Percentiles rank a stretch among this genome's conserved stretches.
phyloP scores from a whole-genome alignment of 2,797 vertebrate species.

The Anguilla obscura region DNA sequence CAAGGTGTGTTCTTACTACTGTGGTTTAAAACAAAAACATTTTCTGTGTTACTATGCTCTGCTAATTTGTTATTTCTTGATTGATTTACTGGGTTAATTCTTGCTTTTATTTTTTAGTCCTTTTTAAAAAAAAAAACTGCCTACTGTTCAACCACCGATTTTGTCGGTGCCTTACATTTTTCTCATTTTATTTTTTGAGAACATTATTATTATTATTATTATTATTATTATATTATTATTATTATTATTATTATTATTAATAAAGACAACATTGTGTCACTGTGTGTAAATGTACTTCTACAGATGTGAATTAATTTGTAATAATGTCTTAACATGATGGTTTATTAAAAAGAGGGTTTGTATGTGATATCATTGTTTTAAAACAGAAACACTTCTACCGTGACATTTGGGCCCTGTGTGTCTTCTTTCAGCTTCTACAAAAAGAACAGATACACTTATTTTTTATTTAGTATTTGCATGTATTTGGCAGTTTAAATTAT shows the following conservation, averaged over 20 bases:
- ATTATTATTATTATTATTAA: slow-evolving; percentile 21
- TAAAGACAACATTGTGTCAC: slow-evolving; percentile 64
- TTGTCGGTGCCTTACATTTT: slow-evolving; percentile 80
- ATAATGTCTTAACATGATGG: slow-evolving; percentile 68
- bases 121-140: slow-evolving; percentile 69
- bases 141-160: slow-evolving; percentile 66
- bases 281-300: slow-evolving; percentile 63
- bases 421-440: not conserved
- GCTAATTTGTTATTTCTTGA: slow-evolving; percentile 29
- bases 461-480: not conserved
- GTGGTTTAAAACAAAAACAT: slow-evolving; percentile 40
- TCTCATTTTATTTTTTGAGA: slow-evolving; percentile 63
- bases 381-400: slow-evolving; percentile 48
- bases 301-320: slow-evolving; percentile 65
- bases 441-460: not conserved
- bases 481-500: too few species aligned
- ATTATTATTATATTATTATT: slow-evolving; percentile 29
- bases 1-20: slow-evolving; percentile 54
- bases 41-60: slow-evolving; percentile 54
- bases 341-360: slow-evolving; percentile 67
- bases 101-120: slow-evolving; percentile 39
- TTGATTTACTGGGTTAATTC: slow-evolving; percentile 31
- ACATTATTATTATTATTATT: slow-evolving; percentile 52
- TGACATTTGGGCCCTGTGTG: slow-evolving; percentile 23
- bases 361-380: slow-evolving; percentile 69